Percentiles rank a stretch among this genome's conserved stretches.
Evolutionary conservation across 2,113 vertebrate species (phyloP).

Genomic region (Syrmaticus mikado): DNA sequence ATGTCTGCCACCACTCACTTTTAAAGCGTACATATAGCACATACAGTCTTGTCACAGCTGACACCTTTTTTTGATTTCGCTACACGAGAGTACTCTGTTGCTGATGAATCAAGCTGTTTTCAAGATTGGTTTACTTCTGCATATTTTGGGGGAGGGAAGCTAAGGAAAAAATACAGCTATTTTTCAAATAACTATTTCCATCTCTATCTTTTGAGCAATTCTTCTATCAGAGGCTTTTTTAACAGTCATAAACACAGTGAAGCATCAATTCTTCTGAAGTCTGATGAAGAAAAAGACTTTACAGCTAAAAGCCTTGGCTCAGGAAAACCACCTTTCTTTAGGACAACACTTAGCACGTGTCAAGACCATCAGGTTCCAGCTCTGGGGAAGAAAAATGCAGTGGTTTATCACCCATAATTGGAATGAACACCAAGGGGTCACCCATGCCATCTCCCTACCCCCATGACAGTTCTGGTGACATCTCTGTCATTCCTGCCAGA

Average conservation of each 20-base stretch:
- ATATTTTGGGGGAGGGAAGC: constrained; percentile 11
- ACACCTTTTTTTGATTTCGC: constrained; percentile 53
- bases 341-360: neutral
- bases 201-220: neutral
- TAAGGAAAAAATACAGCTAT: neutral
- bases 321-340: neutral
- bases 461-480: neutral
- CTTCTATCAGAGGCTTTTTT: neutral
- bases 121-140: constrained; percentile 27
- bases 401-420: neutral
- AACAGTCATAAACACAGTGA: neutral
- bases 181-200: neutral
- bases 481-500: neutral
- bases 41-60: constrained; percentile 40
- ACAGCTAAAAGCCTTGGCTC: neutral
- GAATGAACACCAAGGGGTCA: neutral
- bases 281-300: neutral
- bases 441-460: neutral
- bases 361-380: neutral
- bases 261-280: neutral
- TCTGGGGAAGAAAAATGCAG: neutral
- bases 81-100: constrained; percentile 16
- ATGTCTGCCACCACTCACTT: constrained; percentile 49
- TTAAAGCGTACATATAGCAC: constrained; percentile 15
- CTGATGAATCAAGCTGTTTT: constrained; percentile 47